Evolutionary conservation across 2,888 invertebrate species (phyloP).

Genomic region (Lasioglossum oenotherae): DNA sequence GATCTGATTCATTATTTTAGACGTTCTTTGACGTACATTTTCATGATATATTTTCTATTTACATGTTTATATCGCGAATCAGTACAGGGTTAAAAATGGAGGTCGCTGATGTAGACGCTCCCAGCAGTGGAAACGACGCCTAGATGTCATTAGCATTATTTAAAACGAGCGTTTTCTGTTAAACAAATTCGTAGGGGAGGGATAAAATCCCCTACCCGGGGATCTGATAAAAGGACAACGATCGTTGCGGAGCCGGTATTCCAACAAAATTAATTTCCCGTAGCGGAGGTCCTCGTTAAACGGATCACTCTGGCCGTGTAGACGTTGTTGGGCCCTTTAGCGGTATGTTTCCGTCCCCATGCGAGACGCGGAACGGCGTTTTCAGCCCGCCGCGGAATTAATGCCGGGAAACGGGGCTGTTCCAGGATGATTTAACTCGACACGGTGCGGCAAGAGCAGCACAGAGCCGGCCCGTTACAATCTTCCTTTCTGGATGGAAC

Average conservation of each 20-base stretch:
- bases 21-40: too few relatives aligned
- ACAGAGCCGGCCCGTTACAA: conserved; percentile 22
- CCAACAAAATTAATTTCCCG: neutral
- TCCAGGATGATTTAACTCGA: conserved; percentile 63
- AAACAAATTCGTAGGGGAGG: neutral
- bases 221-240: neutral
- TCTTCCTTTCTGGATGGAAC: conserved; percentile 48
- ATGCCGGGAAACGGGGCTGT: conserved; percentile 52
- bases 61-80: too few relatives aligned
- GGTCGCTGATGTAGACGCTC: neutral
- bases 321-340: conserved; percentile 17
- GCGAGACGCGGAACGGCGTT: conserved; percentile 41
- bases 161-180: neutral
- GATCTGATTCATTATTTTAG: too few relatives aligned
- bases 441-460: conserved; percentile 25
- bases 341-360: conserved; percentile 8
- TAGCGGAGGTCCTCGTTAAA: neutral
- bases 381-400: conserved; percentile 58
- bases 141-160: neutral
- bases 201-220: too few relatives aligned
- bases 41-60: too few relatives aligned
- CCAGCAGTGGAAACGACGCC: neutral
- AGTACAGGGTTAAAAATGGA: neutral
- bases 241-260: neutral
- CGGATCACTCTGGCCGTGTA: neutral